These are phyloP conservation scores for Andrena marginata DNA, from an alignment of 2,888 invertebrate species.

Conservation along the genomic window DNA sequence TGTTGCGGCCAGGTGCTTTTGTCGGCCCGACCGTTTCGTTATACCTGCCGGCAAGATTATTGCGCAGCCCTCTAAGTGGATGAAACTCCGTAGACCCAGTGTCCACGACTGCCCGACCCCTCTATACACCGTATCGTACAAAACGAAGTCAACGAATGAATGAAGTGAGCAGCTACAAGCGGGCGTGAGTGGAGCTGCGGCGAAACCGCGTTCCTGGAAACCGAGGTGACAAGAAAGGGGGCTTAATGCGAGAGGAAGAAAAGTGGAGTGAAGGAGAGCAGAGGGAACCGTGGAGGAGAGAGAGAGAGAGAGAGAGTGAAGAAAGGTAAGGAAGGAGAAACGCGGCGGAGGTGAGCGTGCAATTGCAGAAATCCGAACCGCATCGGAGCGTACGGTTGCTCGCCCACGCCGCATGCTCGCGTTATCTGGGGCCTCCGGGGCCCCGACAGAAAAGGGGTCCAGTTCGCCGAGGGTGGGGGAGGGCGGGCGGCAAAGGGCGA, in stretches of 20 bases:
- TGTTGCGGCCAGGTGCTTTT: constrained; percentile 63
- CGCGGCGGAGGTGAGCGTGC: constrained; percentile 39
- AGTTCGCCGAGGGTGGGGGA: constrained; percentile 20
- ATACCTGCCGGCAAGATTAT: constrained; percentile 59
- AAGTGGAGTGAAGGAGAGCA: constrained; percentile 1
- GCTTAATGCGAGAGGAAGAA: neutral
- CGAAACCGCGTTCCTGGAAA: constrained; percentile 5
- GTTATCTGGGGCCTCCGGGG: constrained; percentile 73
- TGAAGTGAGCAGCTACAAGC: too few species aligned
- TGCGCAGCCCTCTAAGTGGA: constrained; percentile 43
- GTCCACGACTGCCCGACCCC: too few species aligned
- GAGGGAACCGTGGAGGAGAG: neutral
- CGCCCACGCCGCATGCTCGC: constrained; percentile 79
- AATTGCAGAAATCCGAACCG: constrained; percentile 61
- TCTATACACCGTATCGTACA: too few species aligned
- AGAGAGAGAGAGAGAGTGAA: neutral
- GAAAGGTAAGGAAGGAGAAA: constrained; percentile 41
- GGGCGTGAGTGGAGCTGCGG: neutral
- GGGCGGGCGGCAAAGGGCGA: constrained; percentile 38
- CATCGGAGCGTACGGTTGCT: constrained; percentile 75
- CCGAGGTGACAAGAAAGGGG: neutral
- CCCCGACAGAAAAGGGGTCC: constrained; percentile 60
- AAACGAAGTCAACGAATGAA: too few species aligned
- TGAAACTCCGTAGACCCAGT: constrained; percentile 31
- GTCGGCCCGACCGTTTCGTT: constrained; percentile 62